These are phyloP conservation scores for Heterocephalus glaber DNA, from an alignment of 2,113 vertebrate species.

Conservation along the genomic window DNA sequence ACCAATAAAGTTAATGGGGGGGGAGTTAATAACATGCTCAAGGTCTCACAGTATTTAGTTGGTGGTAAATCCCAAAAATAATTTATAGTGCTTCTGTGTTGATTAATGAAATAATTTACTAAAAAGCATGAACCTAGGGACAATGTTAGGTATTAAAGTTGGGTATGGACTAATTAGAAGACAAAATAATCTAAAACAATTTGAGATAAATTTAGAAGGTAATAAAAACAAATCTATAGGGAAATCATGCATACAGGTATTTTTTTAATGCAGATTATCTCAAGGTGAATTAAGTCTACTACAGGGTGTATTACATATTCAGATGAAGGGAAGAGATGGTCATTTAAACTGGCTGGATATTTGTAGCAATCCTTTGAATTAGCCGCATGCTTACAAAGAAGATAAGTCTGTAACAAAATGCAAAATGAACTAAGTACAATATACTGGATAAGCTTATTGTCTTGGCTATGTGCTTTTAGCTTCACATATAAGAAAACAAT, in stretches of 20 bases:
- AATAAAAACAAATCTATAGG: not conserved
- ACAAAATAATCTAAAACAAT: slow-evolving; percentile 16
- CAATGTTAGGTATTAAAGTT: not conserved
- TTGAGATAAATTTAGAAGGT: not conserved
- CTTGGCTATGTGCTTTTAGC: not conserved
- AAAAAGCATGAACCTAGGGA: not conserved
- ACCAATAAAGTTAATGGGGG: too few species aligned
- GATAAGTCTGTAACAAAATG: not conserved
- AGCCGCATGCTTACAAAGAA: not conserved
- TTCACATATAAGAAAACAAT: slow-evolving; percentile 37
- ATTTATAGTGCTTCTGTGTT: not conserved
- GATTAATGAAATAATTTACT: not conserved
- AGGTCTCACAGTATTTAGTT: not conserved
- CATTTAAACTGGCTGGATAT: not conserved
- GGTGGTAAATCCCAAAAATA: not conserved
- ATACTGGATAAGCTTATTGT: not conserved
- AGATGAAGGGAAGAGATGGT: not conserved
- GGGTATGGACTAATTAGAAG: not conserved
- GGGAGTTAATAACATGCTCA: not conserved
- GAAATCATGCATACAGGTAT: not conserved
- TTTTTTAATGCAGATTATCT: not conserved
- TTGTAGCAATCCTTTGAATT: not conserved
- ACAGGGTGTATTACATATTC: not conserved
- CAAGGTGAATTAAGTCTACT: not conserved
- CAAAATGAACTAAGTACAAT: slow-evolving; percentile 31